These are phyloP conservation scores for Phoxinus dragarum DNA, from an alignment of 2,797 vertebrate species.

Conservation along the genomic window DNA sequence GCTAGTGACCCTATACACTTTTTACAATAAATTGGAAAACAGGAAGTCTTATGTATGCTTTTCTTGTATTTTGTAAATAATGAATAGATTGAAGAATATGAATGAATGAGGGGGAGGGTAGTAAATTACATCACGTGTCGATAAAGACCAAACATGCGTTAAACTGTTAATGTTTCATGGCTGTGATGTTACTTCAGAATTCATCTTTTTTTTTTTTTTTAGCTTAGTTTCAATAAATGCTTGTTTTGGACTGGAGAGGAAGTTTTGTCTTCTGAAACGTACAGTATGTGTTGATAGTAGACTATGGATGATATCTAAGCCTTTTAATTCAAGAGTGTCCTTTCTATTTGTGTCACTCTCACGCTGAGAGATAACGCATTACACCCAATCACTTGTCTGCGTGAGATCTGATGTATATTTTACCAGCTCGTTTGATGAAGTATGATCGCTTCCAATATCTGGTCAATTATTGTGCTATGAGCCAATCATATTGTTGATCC, in stretches of 20 bases:
- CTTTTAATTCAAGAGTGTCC: conserved; percentile 9
- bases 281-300: background rate
- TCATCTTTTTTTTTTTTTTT: background rate
- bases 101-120: too few species aligned
- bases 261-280: background rate
- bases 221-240: too few species aligned
- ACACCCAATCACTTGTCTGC: background rate
- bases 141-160: background rate
- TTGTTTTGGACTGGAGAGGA: background rate
- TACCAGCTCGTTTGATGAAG: background rate
- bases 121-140: background rate
- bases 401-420: background rate
- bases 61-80: too few species aligned
- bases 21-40: too few species aligned
- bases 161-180: background rate
- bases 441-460: conserved; percentile 12
- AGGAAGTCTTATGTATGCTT: too few species aligned
- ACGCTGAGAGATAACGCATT: background rate
- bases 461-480: background rate
- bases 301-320: background rate
- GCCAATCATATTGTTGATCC: conserved; percentile 32
- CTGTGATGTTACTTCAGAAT: background rate
- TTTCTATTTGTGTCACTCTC: background rate
- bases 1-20: too few species aligned
- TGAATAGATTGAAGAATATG: too few species aligned